Evolutionary conservation across 2,888 invertebrate species (phyloP), one percentile per base, ranked within the genome.

Genomic region (Idaea aversata): DNA sequence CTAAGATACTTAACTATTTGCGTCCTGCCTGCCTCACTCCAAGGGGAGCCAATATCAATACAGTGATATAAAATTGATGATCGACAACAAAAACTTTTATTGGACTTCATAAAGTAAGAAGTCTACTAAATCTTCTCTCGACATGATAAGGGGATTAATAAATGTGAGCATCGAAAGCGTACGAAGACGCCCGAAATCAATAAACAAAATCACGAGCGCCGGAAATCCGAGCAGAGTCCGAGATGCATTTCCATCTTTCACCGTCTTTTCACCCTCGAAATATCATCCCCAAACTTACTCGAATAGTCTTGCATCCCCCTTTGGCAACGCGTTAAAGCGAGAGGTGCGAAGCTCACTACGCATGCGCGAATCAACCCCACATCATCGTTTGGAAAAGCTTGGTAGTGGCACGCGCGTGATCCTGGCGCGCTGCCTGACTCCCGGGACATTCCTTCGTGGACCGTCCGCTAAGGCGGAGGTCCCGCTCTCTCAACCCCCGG

Each of bases 161-260:
- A 87, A 83, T 85, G 78, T 79, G 77, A 77, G 78, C 85, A 80
- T 81, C 80, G 78, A 84, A 84, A 80, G 78, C 79, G 77, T 76
- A 71, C 78, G 81, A 78, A 76, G 79, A 83, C 83, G 86, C 87
- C 86, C 85, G 87, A 86, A 92, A 92, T 92, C 92, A 91, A 93
- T 93, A 92, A 92, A 90, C 90, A 90, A 91, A 91, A 91, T 93
- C 91, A 90, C 88, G 80, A 87, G 86, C 90, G 83, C 87, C 90
- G 92, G 92, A 93, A 91, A 92, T 91, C 91, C 91, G 91, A 90
- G 88, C 90, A 83, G 83, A 88, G 88, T 89, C 86, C 87, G 87
- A 91, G 90, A 92, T 93, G 92, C 91, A 93, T 90, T 92, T 91
- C 91, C 91, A 91, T 91, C 90, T 90, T 90, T 88, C 90, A 88